These are phyloP conservation scores for Trissolcus japonicus DNA, from an alignment of 2,888 invertebrate species.

Conservation along the genomic window DNA sequence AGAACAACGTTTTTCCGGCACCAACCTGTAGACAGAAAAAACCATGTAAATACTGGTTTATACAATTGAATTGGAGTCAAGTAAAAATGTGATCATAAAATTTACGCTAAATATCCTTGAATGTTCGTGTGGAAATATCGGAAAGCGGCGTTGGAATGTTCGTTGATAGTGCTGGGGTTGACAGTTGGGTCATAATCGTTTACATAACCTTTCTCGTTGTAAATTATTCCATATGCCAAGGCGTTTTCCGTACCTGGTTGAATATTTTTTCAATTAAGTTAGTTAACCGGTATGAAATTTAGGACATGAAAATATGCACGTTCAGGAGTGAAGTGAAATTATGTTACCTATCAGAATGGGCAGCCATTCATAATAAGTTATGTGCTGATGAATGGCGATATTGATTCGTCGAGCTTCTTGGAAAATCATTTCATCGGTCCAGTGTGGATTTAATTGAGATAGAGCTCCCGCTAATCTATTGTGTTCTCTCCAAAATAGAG, in stretches of 20 bases:
- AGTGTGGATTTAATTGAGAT: conserved; percentile 82
- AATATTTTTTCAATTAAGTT: too few relatives aligned
- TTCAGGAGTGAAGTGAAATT: background rate
- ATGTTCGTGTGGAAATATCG: conserved; percentile 86
- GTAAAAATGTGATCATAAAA: background rate
- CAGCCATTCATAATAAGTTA: conserved; percentile 88
- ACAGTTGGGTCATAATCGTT: conserved; percentile 83
- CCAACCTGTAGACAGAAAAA: conserved; percentile 55
- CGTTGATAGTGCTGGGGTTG: conserved; percentile 82
- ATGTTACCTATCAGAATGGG: conserved; percentile 83
- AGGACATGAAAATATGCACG: background rate
- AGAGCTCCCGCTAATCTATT: conserved; percentile 85
- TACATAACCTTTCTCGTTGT: conserved; percentile 80
- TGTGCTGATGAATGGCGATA: conserved; percentile 87
- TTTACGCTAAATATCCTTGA: conserved; percentile 83
- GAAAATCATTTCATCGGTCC: conserved; percentile 85
- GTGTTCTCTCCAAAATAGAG: conserved; percentile 87
- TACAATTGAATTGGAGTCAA: background rate
- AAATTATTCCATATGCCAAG: conserved; percentile 81
- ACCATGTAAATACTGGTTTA: background rate
- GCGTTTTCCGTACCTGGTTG: conserved; percentile 74
- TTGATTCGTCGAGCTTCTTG: conserved; percentile 85
- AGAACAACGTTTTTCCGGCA: conserved; percentile 57
- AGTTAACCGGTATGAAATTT: too few relatives aligned
- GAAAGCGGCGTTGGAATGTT: conserved; percentile 85